Base-by-base conservation (phyloP, 2,888 invertebrate species). In the Beris chalybata region DNA sequence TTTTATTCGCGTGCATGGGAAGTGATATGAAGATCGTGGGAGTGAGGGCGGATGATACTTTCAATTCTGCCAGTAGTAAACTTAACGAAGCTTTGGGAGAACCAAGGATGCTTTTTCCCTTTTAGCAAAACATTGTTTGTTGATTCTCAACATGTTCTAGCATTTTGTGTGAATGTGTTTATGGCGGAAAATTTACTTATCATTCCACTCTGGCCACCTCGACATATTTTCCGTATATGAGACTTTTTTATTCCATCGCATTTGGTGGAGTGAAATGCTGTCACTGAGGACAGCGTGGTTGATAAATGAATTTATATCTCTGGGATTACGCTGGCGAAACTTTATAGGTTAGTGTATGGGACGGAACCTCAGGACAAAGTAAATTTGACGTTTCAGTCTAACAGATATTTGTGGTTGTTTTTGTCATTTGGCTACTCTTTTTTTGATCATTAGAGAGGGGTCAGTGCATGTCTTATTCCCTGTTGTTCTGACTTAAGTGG, bases 141-240 rank as follows among this genome's bases (percentile, higher is more conserved):
- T 48, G 48, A 48, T 48, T 48, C 48, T 48, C 48, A 48, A 48
- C 48, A 48, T 48, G 48, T 48, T 48, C 48, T 48, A 15, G 48
- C 48, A 12, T 48, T 48, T 48, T 48, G 48, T 48, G 48, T 48
- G 48, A 48, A 48, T 48, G 48, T 48, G 48, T 48, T 48, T 48
- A 48, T 48, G 15, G 48, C 48, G 48, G 48, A 48, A 48, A 48
- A 48, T 48, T 48, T 48, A 48, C 48, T 48, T 48, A 48, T 48
- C 48, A 48, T 15, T 6, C 38, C 38, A 38, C 38, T 4, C 38
- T 38, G n/a, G 44, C 9, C 44, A 3, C n/a, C n/a, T n/a, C n/a
- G n/a, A 48, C 15, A 12, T 48, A 48, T 22, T 22, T 22, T 22
- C 3, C 48, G 12, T 48, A 48, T 48, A 48, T 48, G 12, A 22